phyloP scores from a whole-genome alignment of 1,140 invertebrate genomes.

The Phenacoccus solenopsis region DNA sequence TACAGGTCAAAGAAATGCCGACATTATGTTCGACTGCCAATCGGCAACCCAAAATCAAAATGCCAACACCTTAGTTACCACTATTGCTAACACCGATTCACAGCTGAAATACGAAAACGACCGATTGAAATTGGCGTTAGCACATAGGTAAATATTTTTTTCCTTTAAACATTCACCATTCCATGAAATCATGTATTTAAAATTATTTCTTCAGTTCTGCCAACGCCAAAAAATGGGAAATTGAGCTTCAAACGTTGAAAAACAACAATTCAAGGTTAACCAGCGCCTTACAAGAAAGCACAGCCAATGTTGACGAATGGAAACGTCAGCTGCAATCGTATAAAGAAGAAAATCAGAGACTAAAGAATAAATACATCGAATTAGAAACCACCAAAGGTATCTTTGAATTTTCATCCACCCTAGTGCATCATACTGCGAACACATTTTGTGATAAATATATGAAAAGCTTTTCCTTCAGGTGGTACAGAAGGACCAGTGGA shows the following conservation, averaged over 20 bases:
- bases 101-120: slow-evolving; percentile 97
- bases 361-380: slow-evolving; percentile 65
- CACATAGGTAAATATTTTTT: slow-evolving; percentile 60
- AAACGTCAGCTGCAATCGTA: slow-evolving; percentile 90
- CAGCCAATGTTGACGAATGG: slow-evolving; percentile 96
- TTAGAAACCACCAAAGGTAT: slow-evolving; percentile 53
- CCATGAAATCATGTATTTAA: slow-evolving; percentile 1
- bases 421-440: not conserved
- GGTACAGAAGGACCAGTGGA: slow-evolving; percentile 37
- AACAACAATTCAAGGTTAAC: slow-evolving; percentile 91
- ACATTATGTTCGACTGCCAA: too few species aligned
- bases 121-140: slow-evolving; percentile 82
- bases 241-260: slow-evolving; percentile 89
- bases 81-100: slow-evolving; percentile 50
- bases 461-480: slow-evolving; percentile 26
- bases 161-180: not conserved
- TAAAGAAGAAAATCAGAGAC: slow-evolving; percentile 85
- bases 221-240: slow-evolving; percentile 97
- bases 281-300: slow-evolving; percentile 90
- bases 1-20: too few species aligned
- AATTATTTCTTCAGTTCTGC: slow-evolving; percentile 63
- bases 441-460: slow-evolving; percentile 8
- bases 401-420: not conserved
- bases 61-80: slow-evolving; percentile 26
- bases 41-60: slow-evolving; percentile 32